Evolutionary conservation across 2,113 vertebrate species (phyloP).

Genomic region (Phalacrocorax brasilianus): DNA sequence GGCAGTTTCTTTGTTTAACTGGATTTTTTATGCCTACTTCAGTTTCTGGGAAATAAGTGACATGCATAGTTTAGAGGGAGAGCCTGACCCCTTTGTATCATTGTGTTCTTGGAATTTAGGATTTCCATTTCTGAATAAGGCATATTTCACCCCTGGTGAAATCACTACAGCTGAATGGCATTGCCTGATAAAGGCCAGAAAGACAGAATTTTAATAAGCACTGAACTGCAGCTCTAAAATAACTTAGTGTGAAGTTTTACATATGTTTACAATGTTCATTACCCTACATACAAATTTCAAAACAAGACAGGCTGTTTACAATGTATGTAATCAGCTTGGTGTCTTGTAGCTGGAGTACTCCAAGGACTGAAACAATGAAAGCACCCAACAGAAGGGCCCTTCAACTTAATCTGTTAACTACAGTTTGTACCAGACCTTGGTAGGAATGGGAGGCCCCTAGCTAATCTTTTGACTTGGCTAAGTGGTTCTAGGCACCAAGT

Average conservation of each 20-base stretch:
- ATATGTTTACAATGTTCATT: conserved; percentile 55
- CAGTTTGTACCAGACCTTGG: conserved; percentile 15
- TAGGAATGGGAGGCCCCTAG: neutral
- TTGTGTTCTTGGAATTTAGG: conserved; percentile 32
- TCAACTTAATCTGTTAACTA: conserved; percentile 37
- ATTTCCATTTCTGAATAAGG: conserved; percentile 57
- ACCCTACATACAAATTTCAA: conserved; percentile 22
- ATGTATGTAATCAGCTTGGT: conserved; percentile 46
- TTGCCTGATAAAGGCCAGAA: conserved; percentile 24
- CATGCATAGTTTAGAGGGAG: neutral
- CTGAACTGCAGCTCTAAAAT: neutral
- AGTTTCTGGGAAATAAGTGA: conserved; percentile 6
- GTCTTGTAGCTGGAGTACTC: neutral
- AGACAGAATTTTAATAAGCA: conserved; percentile 57
- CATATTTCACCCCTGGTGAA: conserved; percentile 51
- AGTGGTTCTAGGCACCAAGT: conserved; percentile 50
- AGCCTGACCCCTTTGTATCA: neutral
- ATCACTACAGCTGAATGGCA: conserved; percentile 45
- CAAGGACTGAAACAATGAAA: conserved; percentile 43
- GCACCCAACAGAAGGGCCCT: conserved; percentile 20
- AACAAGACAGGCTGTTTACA: conserved; percentile 52
- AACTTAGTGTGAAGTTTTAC: conserved; percentile 37
- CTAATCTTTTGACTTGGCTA: conserved; percentile 59
- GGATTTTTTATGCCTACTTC: conserved; percentile 5
- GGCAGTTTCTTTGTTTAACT: neutral